Conservation (phyloP, 2,113 vertebrate species). For the Ciconia boyciana region DNA sequence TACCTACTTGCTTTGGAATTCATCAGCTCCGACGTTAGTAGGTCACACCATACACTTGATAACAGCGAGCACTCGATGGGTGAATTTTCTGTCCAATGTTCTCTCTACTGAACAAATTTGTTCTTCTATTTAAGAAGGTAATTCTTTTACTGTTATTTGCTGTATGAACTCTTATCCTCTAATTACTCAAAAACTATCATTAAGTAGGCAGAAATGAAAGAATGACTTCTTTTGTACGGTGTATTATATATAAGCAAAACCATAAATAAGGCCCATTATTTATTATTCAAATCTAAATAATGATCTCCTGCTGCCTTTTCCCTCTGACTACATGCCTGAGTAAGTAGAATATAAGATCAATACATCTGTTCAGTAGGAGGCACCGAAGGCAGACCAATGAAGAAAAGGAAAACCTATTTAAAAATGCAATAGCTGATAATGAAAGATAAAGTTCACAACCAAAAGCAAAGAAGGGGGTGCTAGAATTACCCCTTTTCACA, state of each 20-base stretch:
- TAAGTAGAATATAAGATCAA: not conserved
- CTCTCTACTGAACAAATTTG: not conserved
- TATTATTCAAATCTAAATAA: not conserved
- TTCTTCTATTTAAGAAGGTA: not conserved
- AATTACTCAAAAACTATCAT: not conserved
- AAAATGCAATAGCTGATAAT: not conserved
- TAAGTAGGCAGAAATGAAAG: not conserved
- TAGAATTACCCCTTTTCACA: not conserved
- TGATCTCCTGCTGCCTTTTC: not conserved
- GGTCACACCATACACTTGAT: fast-evolving
- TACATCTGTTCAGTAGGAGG: not conserved
- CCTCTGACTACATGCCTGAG: not conserved
- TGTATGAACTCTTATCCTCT: not conserved
- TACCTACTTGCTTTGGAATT: not conserved
- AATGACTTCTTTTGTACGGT: not conserved
- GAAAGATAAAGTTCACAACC: not conserved
- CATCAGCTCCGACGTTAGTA: not conserved
- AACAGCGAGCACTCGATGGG: not conserved
- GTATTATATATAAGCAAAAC: not conserved
- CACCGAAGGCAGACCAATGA: not conserved
- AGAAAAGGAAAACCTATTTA: not conserved
- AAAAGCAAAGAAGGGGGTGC: not conserved
- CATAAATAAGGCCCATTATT: not conserved
- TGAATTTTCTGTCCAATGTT: not conserved
- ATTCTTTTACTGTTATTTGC: not conserved